Conservation (phyloP, 2,888 invertebrate genomes). For the Drosophila setosimentum region DNA sequence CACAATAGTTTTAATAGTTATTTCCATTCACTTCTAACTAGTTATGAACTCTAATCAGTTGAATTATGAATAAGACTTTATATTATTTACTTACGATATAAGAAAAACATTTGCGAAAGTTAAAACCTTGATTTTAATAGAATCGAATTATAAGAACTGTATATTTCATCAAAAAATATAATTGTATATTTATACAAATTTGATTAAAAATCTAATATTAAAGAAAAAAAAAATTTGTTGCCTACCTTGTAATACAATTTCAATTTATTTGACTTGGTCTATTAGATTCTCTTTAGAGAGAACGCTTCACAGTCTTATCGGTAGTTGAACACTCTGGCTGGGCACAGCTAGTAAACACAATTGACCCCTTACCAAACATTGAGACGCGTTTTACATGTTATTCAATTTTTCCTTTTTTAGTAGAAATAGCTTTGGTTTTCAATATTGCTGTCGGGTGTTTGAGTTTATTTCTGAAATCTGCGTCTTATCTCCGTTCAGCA, state of each 20-base stretch:
- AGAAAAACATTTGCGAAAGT: background rate
- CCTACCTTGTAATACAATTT: constrained; percentile 10
- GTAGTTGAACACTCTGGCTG: constrained; percentile 20
- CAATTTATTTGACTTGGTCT: constrained; percentile 14
- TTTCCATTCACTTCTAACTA: background rate
- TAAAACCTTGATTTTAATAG: background rate
- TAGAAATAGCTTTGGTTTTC: constrained; percentile 27
- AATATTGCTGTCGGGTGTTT: constrained; percentile 15
- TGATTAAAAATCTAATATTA: background rate
- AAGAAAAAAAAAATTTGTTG: background rate
- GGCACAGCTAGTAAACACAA: constrained; percentile 46
- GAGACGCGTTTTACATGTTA: constrained; percentile 29
- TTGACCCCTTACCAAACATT: constrained; percentile 55
- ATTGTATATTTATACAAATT: background rate
- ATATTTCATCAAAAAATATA: background rate
- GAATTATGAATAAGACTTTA: background rate
- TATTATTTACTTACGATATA: background rate
- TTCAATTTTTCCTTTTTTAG: constrained; percentile 27
- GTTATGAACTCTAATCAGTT: background rate
- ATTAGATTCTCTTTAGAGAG: constrained; percentile 12
- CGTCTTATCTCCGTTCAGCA: constrained; percentile 43
- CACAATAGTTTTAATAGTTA: background rate
- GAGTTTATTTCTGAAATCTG: constrained; percentile 37
- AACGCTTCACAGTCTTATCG: constrained; percentile 33
- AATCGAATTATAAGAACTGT: background rate